A percentile compares a stretch with the other conserved stretches of the same genome.
These are phyloP conservation scores for Spatula versicolor DNA, from an alignment of 2,797 vertebrate genomes.

Conservation along the genomic window DNA sequence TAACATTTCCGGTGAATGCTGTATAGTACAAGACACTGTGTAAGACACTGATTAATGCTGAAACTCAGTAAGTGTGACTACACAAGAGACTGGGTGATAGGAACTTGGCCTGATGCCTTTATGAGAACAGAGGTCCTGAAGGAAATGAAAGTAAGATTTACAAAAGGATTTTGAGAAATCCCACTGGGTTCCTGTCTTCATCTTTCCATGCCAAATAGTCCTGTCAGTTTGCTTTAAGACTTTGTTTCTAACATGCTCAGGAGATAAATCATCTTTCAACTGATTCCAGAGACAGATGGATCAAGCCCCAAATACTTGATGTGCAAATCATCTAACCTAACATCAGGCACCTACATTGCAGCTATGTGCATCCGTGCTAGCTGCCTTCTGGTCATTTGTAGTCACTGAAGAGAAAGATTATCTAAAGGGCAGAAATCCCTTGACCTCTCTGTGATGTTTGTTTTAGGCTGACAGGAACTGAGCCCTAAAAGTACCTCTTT, in stretches of 20 bases:
- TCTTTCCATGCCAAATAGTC: neutral
- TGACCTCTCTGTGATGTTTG: neutral
- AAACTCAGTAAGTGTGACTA: neutral
- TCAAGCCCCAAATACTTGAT: neutral
- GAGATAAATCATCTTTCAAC: neutral
- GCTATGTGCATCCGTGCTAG: neutral
- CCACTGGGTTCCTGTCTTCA: neutral
- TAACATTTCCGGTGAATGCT: neutral
- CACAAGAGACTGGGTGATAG: neutral
- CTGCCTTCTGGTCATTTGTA: neutral
- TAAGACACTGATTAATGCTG: neutral
- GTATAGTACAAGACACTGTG: neutral
- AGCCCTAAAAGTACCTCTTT: neutral
- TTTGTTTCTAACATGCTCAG: neutral
- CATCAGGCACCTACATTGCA: neutral
- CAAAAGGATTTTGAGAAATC: slow-evolving; percentile 10
- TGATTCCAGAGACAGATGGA: neutral
- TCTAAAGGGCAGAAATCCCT: neutral
- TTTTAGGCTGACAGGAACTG: neutral
- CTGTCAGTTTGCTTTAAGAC: neutral
- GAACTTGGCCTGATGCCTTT: slow-evolving; percentile 1
- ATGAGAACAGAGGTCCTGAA: neutral
- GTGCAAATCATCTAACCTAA: neutral
- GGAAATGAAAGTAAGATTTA: slow-evolving; percentile 2
- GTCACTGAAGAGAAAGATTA: neutral